Evolutionary conservation across 1,140 invertebrate genomes (phyloP).

Genomic region (Macrobrachium rosenbergii): DNA sequence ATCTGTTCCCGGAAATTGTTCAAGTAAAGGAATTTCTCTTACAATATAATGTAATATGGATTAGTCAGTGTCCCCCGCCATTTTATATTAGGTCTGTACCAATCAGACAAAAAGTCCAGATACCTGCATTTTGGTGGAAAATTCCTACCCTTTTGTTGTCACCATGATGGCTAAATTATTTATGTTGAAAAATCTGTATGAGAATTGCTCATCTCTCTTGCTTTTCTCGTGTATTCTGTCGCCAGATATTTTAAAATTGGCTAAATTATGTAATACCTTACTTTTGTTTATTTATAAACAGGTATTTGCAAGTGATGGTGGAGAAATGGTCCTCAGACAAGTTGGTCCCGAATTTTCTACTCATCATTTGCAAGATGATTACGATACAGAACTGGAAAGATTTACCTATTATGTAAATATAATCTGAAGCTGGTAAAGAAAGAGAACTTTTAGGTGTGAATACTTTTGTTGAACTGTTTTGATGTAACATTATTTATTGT

Average conservation of each 20-base stretch:
- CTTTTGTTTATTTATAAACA: constrained; percentile 29
- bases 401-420: constrained; percentile 63
- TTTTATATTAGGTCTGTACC: too few relatives aligned
- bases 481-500: background rate
- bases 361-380: constrained; percentile 49
- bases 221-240: background rate
- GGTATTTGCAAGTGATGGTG: constrained; percentile 58
- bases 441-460: background rate
- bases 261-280: background rate
- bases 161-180: too few relatives aligned
- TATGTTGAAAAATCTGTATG: too few relatives aligned
- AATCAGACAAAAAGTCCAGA: too few relatives aligned
- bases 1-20: too few relatives aligned
- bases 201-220: background rate
- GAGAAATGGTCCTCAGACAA: constrained; percentile 46
- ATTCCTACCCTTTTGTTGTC: too few relatives aligned
- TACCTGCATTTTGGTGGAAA: too few relatives aligned
- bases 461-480: background rate
- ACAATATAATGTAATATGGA: too few relatives aligned
- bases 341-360: constrained; percentile 57
- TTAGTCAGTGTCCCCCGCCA: too few relatives aligned
- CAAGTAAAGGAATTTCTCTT: too few relatives aligned
- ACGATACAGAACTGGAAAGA: constrained; percentile 59
- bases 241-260: background rate
- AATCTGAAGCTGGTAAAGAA: constrained; percentile 6